These are phyloP conservation scores for Erannis defoliaria DNA, from an alignment of 2,888 invertebrate species.

Conservation along the genomic window DNA sequence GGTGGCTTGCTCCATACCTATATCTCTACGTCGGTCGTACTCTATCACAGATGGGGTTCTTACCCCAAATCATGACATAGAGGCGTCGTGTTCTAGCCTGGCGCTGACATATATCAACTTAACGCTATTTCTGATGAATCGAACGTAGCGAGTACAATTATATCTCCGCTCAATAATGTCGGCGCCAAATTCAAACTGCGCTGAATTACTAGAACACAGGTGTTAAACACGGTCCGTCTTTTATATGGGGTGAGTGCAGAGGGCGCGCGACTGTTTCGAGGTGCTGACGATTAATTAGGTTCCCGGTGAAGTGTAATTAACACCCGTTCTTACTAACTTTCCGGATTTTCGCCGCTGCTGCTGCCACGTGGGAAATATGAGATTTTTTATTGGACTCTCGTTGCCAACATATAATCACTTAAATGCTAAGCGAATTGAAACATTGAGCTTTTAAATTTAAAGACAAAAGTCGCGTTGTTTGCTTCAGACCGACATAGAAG, in stretches of 20 bases:
- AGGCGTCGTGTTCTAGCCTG: slow-evolving; percentile 26
- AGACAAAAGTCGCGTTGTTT: slow-evolving; percentile 65
- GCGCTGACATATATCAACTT: slow-evolving; percentile 35
- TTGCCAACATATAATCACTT: slow-evolving; percentile 14
- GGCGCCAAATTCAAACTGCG: slow-evolving; percentile 61
- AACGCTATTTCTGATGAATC: slow-evolving; percentile 43
- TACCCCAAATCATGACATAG: slow-evolving; percentile 48
- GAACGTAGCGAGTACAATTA: slow-evolving; percentile 37
- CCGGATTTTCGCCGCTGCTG: slow-evolving; percentile 44
- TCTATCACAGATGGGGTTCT: slow-evolving; percentile 29
- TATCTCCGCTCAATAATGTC: slow-evolving; percentile 50
- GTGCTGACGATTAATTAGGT: slow-evolving; percentile 64
- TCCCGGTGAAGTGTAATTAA: slow-evolving; percentile 66
- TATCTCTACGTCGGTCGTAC: slow-evolving; percentile 38
- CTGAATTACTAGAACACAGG: slow-evolving; percentile 62
- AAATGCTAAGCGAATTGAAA: slow-evolving; percentile 38
- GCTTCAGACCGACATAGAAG: slow-evolving; percentile 94
- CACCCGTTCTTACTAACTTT: slow-evolving; percentile 53
- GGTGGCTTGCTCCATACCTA: slow-evolving; percentile 30
- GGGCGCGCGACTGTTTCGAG: slow-evolving; percentile 44
- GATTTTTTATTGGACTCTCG: slow-evolving; percentile 39
- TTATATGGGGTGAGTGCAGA: slow-evolving; percentile 54
- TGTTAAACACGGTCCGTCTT: slow-evolving; percentile 61
- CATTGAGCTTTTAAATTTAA: slow-evolving; percentile 51
- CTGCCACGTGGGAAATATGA: slow-evolving; percentile 43